Conservation (phyloP, 1,140 invertebrate species). For the Pseudachorutes palmiensis region DNA sequence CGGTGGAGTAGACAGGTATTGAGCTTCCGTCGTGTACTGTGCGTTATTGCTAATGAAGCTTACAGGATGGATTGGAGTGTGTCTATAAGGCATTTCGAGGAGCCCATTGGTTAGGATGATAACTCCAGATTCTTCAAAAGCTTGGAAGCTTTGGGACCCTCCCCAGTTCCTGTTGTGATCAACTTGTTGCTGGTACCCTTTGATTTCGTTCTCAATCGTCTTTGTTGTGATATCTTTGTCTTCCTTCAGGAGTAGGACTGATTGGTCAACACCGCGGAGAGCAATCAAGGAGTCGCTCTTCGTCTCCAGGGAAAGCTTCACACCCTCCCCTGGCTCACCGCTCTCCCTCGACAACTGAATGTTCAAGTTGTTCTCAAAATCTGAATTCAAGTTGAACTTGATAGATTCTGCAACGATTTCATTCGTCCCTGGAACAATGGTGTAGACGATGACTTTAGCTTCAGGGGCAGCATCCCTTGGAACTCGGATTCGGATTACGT, state of each 20-base stretch:
- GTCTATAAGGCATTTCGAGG: not conserved
- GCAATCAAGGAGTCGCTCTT: constrained; percentile 9
- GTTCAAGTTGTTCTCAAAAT: constrained; percentile 12
- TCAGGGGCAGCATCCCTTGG: not conserved
- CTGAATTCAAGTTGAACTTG: constrained; percentile 40
- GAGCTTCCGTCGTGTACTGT: not conserved
- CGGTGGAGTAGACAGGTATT: not conserved
- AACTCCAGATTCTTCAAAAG: constrained; percentile 60
- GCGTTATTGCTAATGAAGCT: not conserved
- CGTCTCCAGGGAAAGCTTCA: constrained; percentile 7
- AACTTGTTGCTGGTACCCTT: not conserved
- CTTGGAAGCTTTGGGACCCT: constrained; percentile 13
- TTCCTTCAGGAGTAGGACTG: constrained; percentile 21
- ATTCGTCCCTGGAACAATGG: constrained; percentile 46
- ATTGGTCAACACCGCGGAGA: constrained; percentile 21
- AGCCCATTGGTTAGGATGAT: constrained; percentile 62
- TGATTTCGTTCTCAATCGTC: constrained; percentile 13
- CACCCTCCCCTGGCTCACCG: constrained; percentile 5
- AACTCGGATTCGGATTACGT: not conserved
- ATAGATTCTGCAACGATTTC: constrained; percentile 47
- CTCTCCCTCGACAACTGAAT: not conserved
- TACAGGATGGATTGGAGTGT: not conserved
- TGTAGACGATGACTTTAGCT: constrained; percentile 7
- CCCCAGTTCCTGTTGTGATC: constrained; percentile 14
- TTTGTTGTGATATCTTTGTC: constrained; percentile 22